Base-by-base conservation (phyloP, 2,113 vertebrate genomes). In the Otus sunia region DNA sequence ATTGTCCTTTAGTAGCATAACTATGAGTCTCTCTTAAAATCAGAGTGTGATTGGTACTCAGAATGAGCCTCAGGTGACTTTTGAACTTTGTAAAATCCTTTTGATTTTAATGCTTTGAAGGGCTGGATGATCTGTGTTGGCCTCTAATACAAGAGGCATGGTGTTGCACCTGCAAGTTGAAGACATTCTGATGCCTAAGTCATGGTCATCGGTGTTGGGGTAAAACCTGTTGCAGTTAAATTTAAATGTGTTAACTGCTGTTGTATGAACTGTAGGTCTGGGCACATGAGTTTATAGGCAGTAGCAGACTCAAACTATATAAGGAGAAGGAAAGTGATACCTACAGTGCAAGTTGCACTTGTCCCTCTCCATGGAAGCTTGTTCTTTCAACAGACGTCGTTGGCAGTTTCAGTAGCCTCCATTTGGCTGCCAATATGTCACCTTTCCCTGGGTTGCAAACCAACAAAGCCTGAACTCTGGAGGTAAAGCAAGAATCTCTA, bases 1-100 rank as follows among this genome's bases (percentile, higher is more conserved):
- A 11, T 43, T 90, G 23, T 62, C 55, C 47, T 87, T 90, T 67
- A 76, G 71, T 92, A 84, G 59, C 56, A 75, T 74, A 88, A 72
- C 64, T 52, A 19, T 77, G 76, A 92, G 62, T 72, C 59, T 91
- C 62, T 88, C 88, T 92, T 69, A 86, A 92, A 91, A 87, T 96
- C 49, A 77, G 41, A 96, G 32, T 60, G 36, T 81, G 49, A 69
- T 83, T 88, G 91, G 74, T 92, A 93, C 89, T 80, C 0, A 1
- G 62, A 67, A 85, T 25, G 34, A 93, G 72, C 67, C 62, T 82
- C 43, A 71, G 88, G 79, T 85, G 90, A 82, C 36, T 95, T 94
- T 93, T 91, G 79, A 87, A 41, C 64, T 78, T 77, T 34, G 62
- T 69, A 92, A 90, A 82, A 75, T 63, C 13, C 25, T 85, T 72